Conservation (phyloP, 2,113 vertebrate genomes). For the Eptesicus fuscus region DNA sequence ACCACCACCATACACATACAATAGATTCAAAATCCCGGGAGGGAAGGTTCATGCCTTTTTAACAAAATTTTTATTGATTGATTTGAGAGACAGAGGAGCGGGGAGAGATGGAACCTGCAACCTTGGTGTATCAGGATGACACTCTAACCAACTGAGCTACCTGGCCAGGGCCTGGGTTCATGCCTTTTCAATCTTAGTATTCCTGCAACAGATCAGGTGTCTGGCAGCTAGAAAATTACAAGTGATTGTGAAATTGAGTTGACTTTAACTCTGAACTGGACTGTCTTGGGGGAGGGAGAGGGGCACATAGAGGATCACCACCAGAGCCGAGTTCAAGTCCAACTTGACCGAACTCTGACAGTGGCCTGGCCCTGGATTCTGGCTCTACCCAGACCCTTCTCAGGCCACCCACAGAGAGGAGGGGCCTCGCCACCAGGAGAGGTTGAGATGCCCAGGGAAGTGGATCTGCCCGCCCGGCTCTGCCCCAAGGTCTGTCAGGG, state of each 20-base stretch:
- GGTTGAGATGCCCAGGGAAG: background rate
- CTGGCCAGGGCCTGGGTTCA: background rate
- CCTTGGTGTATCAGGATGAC: too few species aligned
- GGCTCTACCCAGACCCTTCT: background rate
- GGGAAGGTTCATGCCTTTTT: background rate
- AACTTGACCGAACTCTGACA: background rate
- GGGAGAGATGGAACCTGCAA: too few species aligned
- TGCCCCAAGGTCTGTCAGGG: background rate
- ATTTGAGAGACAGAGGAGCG: too few species aligned
- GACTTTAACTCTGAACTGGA: background rate
- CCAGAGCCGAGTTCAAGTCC: background rate
- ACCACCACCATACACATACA: background rate
- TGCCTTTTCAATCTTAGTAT: background rate
- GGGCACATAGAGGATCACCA: background rate
- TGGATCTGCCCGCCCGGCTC: background rate
- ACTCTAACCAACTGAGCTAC: too few species aligned
- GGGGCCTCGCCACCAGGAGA: background rate
- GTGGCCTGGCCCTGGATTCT: background rate
- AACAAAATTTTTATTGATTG: too few species aligned
- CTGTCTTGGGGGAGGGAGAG: background rate
- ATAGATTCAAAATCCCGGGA: background rate
- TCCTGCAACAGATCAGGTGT: background rate
- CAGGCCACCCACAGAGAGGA: background rate
- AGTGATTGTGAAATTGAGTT: background rate
- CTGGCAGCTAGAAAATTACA: background rate